A percentile compares a stretch with the other conserved stretches of the same genome.
Conservation (phyloP, 2,113 vertebrate species). For the chimpanzee (Pan troglodytes) region NHGRI_mPanTro3-v2.1_pri NC_072417.2:35369501-35370000, state of each 20-base stretch:
- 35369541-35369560: too few relatives aligned
- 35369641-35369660: constrained; percentile 27
- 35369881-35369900: too few relatives aligned
- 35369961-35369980: too few relatives aligned
- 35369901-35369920: too few relatives aligned
- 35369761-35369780: background rate
- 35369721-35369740: background rate
- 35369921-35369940: too few relatives aligned
- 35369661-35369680: constrained; percentile 50
- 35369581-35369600: too few relatives aligned
- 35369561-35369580: too few relatives aligned
- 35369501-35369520: too few relatives aligned
- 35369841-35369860: constrained; percentile 15
- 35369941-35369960: too few relatives aligned
- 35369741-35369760: constrained; percentile 18
- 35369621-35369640: constrained; percentile 55
- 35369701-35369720: constrained; percentile 39
- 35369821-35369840: background rate
- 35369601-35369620: background rate
- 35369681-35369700: constrained; percentile 18
- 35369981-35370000: too few relatives aligned
- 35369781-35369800: constrained; percentile 21
- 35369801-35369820: background rate
- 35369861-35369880: background rate
- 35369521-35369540: too few relatives aligned